Base-by-base conservation (phyloP, 2,888 invertebrate species). In the Cacoxenus indagator region DNA sequence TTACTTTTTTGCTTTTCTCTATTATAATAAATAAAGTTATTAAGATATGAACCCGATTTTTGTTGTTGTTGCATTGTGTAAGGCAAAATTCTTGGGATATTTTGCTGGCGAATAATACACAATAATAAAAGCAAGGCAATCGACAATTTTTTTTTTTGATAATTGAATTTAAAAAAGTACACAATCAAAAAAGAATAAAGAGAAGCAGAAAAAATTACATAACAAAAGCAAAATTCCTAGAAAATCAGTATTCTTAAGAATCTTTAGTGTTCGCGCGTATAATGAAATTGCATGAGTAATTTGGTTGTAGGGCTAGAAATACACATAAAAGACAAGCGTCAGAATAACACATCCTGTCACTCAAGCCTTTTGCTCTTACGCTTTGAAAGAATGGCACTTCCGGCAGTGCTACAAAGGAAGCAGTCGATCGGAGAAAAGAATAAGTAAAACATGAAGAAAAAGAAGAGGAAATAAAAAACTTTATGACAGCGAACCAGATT, bases 1-100 rank as follows among this genome's bases (percentile, higher is more conserved):
- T 45, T 65, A n/a, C n/a, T n/a, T n/a, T n/a, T n/a, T 37, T 37
- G 37, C 37, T 37, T 14, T 1, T 17, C 51, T 51, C 3, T 51
- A 22, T 51, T 51, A 51, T 19, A 72, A 75, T 81, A 81, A 80
- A 82, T 78, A 80, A 80, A 80, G 75, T 82, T 82, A 80, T 82
- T 80, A 82, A 77, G 80, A 80, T 82, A 82, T 74, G 76, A 37
- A 37, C 17, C 17, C 17, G 17, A 51, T 51, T 51, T 51, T 37
- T 37, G 8, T 37, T 8, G 14, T 37, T 37, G 14, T 37, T 37
- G 14, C 37, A 37, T 37, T 37, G 8, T 37, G 8, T 37, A 11
- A n/a, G n/a, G n/a, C n/a, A n/a, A n/a, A n/a, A n/a, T 37, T 14
- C 9, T 37, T 2, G 8, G 8, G 37, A 5, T 14, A 11, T 37